Evolutionary conservation across 2,888 invertebrate species (phyloP), one percentile per base, ranked within the genome.

Genomic region (Tanypteryx hageni): DNA sequence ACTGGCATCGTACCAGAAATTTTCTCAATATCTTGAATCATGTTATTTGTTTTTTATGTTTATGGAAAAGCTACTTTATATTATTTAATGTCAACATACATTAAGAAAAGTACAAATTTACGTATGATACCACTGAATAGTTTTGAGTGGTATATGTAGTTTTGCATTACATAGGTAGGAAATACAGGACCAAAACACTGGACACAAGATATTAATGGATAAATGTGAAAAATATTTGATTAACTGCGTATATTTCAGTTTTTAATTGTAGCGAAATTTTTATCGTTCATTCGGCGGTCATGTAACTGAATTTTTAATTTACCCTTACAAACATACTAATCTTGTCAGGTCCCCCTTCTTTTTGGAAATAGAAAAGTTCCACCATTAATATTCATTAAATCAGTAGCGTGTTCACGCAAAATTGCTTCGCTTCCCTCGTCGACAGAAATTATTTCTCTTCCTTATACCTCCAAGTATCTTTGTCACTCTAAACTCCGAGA

Each of bases 391-490:
- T 76, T 76, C 13, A 76, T 76, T 22, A 76, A 76, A 76, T 76
- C 76, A 76, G 76, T 27, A 7, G 27, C 22, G 22, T 27, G n/a
- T n/a, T n/a, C n/a, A n/a, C n/a, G n/a, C n/a, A n/a, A n/a, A n/a
- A 76, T 13, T 76, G 76, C 76, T 11, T 13, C 76, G 76, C 1
- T 22, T 18, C 22, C 76, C 76, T 22, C 76, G 18, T 22, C 76
- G 10, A n/a, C n/a, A n/a, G n/a, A 76, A 76, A 27, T 76, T 76
- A 76, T 76, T 27, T 27, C 76, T 76, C 58, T 85, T 57, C 85
- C n/a, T 85, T 85, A 85, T 85, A 22, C n/a, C 57, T 85, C 57
- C 58, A n/a, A 57, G 85, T n/a, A 22, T 76, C 76, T 76, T 22
- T 76, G 10, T 76, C 22, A n/a, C 76, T 27, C 76, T 22, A 76